These are phyloP conservation scores for Apeltes quadracus DNA, from an alignment of 2,113 vertebrate genomes.

Conservation along the genomic window DNA sequence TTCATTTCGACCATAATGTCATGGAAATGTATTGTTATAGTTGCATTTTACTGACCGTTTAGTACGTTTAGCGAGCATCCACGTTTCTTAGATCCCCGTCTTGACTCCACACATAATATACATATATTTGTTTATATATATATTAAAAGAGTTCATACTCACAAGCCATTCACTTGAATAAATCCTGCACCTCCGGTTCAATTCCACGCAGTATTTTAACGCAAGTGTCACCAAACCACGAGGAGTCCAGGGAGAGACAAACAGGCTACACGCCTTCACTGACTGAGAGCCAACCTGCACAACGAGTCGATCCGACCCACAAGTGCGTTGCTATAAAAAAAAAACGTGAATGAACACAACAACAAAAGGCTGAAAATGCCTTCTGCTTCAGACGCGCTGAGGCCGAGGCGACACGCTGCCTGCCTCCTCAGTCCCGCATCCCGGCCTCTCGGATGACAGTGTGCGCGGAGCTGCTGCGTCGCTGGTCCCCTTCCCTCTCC, in stretches of 20 bases:
- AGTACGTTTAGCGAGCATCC: not conserved
- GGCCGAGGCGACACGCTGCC: slow-evolving; percentile 30
- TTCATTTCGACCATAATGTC: not conserved
- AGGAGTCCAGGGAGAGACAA: slow-evolving; percentile 48
- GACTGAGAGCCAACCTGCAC: slow-evolving; percentile 18
- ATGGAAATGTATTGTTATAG: not conserved
- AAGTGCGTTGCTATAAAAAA: not conserved
- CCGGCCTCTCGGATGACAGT: slow-evolving; percentile 56
- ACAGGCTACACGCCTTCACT: slow-evolving; percentile 26
- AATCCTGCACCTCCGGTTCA: slow-evolving; percentile 50
- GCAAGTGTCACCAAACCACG: slow-evolving; percentile 26
- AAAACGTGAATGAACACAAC: too few species aligned
- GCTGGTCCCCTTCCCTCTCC: slow-evolving; percentile 49
- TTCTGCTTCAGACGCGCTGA: slow-evolving; percentile 41
- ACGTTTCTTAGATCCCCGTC: not conserved
- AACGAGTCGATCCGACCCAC: slow-evolving; percentile 28
- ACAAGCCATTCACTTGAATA: slow-evolving; percentile 47
- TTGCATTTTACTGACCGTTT: not conserved
- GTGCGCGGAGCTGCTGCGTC: slow-evolving; percentile 66
- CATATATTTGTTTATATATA: too few species aligned
- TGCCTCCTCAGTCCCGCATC: slow-evolving; percentile 53
- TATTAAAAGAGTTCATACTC: slow-evolving; percentile 51
- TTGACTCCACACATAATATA: not conserved
- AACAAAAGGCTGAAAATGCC: slow-evolving; percentile 12
- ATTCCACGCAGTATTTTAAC: slow-evolving; percentile 48